Base-by-base conservation (phyloP, 2,113 vertebrate species). In the Hemibagrus wyckioides region DNA sequence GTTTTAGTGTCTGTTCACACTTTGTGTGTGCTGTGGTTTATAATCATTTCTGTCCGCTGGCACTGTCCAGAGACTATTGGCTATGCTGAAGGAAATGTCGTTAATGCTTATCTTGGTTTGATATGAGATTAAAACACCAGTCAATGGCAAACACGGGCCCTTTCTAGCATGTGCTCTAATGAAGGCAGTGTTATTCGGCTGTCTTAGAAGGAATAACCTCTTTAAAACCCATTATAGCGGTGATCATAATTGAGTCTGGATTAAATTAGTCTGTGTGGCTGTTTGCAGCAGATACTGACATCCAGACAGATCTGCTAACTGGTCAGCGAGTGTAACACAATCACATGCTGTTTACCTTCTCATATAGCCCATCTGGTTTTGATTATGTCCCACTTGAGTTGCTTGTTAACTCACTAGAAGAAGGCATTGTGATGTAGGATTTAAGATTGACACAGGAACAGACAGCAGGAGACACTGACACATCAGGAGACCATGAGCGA, bases 321-420 rank as follows among this genome's bases (percentile, higher is more conserved):
- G 71, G 65, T 59, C 75, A 67, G 86, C 54, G 52, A 76, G 59
- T 59, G 30, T 80, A 83, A 89, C 8, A 33, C 25, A 85, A 76
- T 88, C 75, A 88, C 25, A 50, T 30, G 81, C 50, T 85, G 79
- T 88, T 90, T 89, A 83, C 54, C 54, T 75, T 83, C 69, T 87
- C 71, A 87, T 44, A 86, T 82, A 84, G 19, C 56, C 81, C 67
- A 86, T 52, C 59, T 82, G 83, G 71, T 75, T 88, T 89, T 79
- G 36, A 87, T 86, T 89, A 86, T 36, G 36, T 17, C 41, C 44
- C 56, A 28, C 39, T 54, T 80, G 69, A 36, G 63, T 84, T 69
- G 65, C 80, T 52, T 59, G 44, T 84, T 71, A 79, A 48, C 25
- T 57, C 17, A 50, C 36, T 17, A 75, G 33, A 41, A 80, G 25